These are phyloP conservation scores for Pogonophryne albipinna DNA, from an alignment of 2,797 vertebrate genomes.

Conservation along the genomic window DNA sequence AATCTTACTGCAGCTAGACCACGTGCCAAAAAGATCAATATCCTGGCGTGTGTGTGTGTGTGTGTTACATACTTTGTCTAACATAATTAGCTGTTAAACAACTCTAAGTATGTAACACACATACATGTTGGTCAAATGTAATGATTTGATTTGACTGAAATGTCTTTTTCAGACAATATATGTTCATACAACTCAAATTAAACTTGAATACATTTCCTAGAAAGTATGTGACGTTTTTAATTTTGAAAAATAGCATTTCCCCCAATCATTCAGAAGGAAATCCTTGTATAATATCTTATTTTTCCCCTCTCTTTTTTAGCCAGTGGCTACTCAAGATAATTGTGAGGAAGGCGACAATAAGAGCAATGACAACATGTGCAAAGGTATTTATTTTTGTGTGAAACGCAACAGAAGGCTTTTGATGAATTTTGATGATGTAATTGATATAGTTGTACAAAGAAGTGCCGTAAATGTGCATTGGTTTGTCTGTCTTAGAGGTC, in stretches of 20 bases:
- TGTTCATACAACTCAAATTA: not conserved
- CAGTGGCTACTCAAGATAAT: conserved; percentile 86
- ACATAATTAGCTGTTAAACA: not conserved
- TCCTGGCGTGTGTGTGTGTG: conserved; percentile 7
- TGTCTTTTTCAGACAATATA: not conserved
- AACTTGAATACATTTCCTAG: not conserved
- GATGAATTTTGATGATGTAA: not conserved
- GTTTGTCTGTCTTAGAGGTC: conserved; percentile 44
- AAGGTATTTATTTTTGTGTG: conserved; percentile 57
- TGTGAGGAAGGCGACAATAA: conserved; percentile 71
- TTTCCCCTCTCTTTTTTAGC: conserved; percentile 69
- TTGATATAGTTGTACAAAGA: not conserved
- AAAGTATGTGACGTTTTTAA: not conserved
- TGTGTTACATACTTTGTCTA: not conserved
- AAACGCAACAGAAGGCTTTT: not conserved
- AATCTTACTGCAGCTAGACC: conserved; percentile 69
- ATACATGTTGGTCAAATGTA: not conserved
- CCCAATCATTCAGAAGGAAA: not conserved
- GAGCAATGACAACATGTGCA: conserved; percentile 56
- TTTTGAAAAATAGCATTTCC: not conserved
- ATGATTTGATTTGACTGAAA: not conserved
- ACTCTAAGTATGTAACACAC: too few relatives aligned
- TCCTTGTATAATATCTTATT: not conserved
- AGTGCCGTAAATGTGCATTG: not conserved
- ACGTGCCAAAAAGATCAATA: conserved; percentile 74